phyloP scores from a whole-genome alignment of 2,888 invertebrate genomes.

The Thymelicus lineola region DNA sequence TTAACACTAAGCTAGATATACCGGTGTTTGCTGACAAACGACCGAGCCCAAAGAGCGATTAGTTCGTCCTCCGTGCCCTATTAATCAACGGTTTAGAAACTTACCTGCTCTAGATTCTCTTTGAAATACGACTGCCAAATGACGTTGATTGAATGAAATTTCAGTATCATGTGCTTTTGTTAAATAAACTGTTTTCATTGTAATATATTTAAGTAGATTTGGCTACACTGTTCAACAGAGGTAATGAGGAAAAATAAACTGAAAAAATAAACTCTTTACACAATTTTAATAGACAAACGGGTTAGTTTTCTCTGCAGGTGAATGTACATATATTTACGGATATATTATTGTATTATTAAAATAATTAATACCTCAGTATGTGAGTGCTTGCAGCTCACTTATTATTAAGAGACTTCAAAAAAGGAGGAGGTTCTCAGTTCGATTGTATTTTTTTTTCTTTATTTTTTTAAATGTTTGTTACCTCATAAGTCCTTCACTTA shows the following conservation, averaged over 20 bases:
- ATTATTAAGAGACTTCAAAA: no score
- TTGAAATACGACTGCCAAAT: slow-evolving; percentile 31
- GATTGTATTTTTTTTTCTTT: no score
- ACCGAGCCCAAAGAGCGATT: slow-evolving; percentile 47
- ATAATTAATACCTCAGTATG: no score
- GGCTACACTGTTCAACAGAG: neutral
- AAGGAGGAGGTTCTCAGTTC: no score
- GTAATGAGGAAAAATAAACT: neutral
- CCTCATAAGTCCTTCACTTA: no score
- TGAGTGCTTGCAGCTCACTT: no score
- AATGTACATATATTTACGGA: neutral
- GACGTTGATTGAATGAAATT: slow-evolving; percentile 33
- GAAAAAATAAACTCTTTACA: no score
- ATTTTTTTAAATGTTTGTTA: no score
- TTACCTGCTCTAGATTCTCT: slow-evolving; percentile 51
- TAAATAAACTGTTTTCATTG: neutral
- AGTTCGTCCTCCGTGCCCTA: slow-evolving; percentile 56
- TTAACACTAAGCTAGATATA: slow-evolving; percentile 33
- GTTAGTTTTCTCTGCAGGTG: no score
- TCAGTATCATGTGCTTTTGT: slow-evolving; percentile 9
- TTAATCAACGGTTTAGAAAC: slow-evolving; percentile 65
- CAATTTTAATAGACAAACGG: no score
- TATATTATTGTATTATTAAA: no score
- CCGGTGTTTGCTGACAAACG: slow-evolving; percentile 44
- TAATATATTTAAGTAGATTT: neutral